Evolutionary conservation across 2,888 invertebrate genomes (phyloP), one percentile per base, ranked within the genome.

Genomic region (Leptopilina drosophilae): DNA sequence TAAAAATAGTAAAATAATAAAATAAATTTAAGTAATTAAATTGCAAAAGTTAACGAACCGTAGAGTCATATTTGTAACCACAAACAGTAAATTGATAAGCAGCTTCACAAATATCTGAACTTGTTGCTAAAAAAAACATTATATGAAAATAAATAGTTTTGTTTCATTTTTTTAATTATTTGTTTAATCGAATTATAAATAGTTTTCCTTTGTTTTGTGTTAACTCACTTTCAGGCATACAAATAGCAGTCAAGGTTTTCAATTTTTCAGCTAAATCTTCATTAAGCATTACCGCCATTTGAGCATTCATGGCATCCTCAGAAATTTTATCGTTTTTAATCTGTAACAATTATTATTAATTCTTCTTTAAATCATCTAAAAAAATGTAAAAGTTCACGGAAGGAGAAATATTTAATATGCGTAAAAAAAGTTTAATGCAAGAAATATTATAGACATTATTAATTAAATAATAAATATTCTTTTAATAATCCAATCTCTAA

Each of bases 1-100:
- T 33, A 33, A 33, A 33, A 33, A 33, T 33, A 33, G 33, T 33
- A 3, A 33, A 33, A 33, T 1, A 20, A 20, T 20, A 20, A 59
- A 59, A 5, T 59, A 59, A 59, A 15, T 59, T n/a, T 59, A 2
- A 33, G 5, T 59, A n/a, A n/a, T n/a, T 65, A 7, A 33, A 14
- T 15, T 12, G 9, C 14, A 56, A 77, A 46, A 42, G 20, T 56
- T 56, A 40, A 78, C 78, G 14, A 49, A 78, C 78, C 59, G 78
- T 42, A 69, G 59, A 56, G 62, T 53, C 75, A 33, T 64, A 75
- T 66, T 77, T 65, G 67, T 81, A 77, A 69, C 80, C 78, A 79
- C 82, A 84, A 77, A 77, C 78, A 76, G 82, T 76, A 76, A 75
- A 83, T 82, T 79, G 79, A 66, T 33, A 79, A 77, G 78, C 69